Evolutionary conservation across 2,113 vertebrate genomes (phyloP).

Genomic region (Notarius lentiginosus): DNA sequence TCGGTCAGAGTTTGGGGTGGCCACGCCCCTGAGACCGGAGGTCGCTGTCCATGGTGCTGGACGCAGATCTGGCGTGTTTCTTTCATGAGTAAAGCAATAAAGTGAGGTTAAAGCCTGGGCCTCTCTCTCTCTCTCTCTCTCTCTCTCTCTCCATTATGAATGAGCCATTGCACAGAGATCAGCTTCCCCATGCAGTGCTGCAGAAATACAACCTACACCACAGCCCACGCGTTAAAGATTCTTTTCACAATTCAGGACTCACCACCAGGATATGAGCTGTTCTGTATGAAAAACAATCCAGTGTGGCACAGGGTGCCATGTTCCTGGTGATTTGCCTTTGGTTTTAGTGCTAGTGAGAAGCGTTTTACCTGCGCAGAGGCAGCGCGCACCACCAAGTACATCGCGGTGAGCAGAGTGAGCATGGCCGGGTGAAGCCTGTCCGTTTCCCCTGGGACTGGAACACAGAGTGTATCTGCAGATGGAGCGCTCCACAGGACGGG

Average conservation of each 20-base stretch:
- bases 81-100: neutral
- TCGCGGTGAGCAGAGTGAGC: constrained; percentile 73
- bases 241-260: neutral
- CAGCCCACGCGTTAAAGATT: neutral
- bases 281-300: neutral
- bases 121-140: too few relatives aligned
- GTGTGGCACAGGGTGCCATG: neutral
- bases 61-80: neutral
- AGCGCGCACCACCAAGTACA: constrained; percentile 73
- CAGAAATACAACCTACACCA: neutral
- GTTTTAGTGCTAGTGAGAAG: neutral
- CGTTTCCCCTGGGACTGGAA: neutral
- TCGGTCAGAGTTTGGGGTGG: neutral
- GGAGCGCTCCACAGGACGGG: neutral
- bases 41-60: constrained; percentile 19
- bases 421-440: constrained; percentile 53
- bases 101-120: neutral
- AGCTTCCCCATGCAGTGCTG: neutral
- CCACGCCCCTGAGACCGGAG: neutral
- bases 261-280: neutral
- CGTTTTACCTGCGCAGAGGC: constrained; percentile 69
- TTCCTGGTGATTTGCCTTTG: neutral
- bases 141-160: neutral
- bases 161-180: constrained; percentile 6
- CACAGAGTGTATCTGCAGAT: neutral